Evolutionary conservation across 1,140 invertebrate species (phyloP), one percentile per base, ranked within the genome.

Genomic region (Drosophila kanapiae): DNA sequence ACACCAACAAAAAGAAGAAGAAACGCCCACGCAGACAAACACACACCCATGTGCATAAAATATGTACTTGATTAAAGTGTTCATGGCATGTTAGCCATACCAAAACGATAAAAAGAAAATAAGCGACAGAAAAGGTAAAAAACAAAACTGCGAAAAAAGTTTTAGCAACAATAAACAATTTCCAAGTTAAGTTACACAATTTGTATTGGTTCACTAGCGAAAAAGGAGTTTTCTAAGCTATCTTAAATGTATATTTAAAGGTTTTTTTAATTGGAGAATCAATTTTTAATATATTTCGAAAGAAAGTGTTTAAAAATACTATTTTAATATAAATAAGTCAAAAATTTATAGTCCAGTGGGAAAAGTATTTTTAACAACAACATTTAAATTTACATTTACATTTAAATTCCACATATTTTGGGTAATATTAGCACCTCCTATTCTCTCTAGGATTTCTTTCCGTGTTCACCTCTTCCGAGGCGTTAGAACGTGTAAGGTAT

Each of bases 1-100:
- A 78, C 75, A 77, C 59, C 62, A 18, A 14, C 23, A 18, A 35
- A 14, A 51, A 43, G 11, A 42, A 62, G n/a, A 13, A 35, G 18
- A 18, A 33, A 40, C 63, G 42, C 75, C 42, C 62, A 48, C 33
- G 13, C 69, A 72, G 51, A 14, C 27, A 23, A 49, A 27, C 53
- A 18, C 59, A 61, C 58, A 62, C 69, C 48, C 69, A 69, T 62
- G 77, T 80, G 68, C 80, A 87, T 90, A 90, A 80, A 87, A 80
- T 84, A 87, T 87, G 84, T 80, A 81, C 80, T 81, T 81, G 80
- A 88, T 88, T 88, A 83, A 75, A 88, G 85, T 90, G 78, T 84
- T 78, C 84, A 69, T 87, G 68, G 83, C 83, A 87, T 80, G 79
- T 87, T 82, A 79, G 80, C 80, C 81, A 68, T 63, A 59, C 63